Conservation (phyloP, 2,888 invertebrate species). For the Ethmia dodecea region DNA sequence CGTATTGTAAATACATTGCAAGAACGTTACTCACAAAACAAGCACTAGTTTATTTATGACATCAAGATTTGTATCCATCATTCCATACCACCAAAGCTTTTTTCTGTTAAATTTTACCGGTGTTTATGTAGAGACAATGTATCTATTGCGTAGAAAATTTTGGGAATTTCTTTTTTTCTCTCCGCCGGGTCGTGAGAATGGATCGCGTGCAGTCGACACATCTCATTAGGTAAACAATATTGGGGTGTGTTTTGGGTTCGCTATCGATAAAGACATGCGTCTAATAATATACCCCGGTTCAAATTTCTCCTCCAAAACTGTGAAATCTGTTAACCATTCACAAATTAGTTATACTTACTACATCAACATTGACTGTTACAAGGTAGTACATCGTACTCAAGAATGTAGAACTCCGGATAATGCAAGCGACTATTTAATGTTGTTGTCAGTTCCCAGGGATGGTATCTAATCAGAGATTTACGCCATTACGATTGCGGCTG, state of each 20-base stretch:
- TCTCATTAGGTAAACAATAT: conserved; percentile 66
- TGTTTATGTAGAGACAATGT: conserved; percentile 70
- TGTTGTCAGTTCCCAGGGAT: conserved; percentile 66
- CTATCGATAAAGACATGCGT: conserved; percentile 27
- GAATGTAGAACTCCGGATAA: conserved; percentile 40
- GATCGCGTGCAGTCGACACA: conserved; percentile 55
- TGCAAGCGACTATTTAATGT: conserved; percentile 42
- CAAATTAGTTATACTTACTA: conserved; percentile 9
- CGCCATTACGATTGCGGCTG: conserved; percentile 55
- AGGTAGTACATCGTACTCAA: conserved; percentile 7
- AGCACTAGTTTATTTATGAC: too few species aligned
- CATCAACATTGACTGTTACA: neutral
- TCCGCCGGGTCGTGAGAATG: conserved; percentile 66
- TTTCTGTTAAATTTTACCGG: conserved; percentile 55
- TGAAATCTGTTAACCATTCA: conserved; percentile 17
- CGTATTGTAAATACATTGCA: too few species aligned
- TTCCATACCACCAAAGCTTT: conserved; percentile 36
- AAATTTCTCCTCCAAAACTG: conserved; percentile 8
- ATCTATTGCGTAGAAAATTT: conserved; percentile 65
- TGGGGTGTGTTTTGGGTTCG: conserved; percentile 41
- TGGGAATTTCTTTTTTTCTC: conserved; percentile 55
- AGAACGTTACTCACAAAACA: too few species aligned
- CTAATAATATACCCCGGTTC: conserved; percentile 16
- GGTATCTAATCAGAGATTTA: conserved; percentile 69
- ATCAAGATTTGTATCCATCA: neutral